Percentiles rank a stretch among this genome's conserved stretches.
These are phyloP conservation scores for Siniperca scherzeri DNA, from an alignment of 2,797 vertebrate genomes.

Conservation along the genomic window DNA sequence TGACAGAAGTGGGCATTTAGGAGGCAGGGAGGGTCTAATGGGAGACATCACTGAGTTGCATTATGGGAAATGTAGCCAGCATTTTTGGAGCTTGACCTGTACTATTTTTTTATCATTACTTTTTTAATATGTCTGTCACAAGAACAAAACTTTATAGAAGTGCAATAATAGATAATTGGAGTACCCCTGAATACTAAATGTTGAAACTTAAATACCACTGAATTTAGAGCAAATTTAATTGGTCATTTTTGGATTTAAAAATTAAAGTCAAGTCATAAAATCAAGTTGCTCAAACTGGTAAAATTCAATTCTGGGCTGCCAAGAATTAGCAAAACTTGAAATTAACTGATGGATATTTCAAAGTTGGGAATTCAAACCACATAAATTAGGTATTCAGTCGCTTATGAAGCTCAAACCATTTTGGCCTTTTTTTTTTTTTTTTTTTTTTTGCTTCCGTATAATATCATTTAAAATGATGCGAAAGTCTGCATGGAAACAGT, in stretches of 20 bases:
- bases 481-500: conserved; percentile 57
- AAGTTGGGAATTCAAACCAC: background rate
- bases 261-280: background rate
- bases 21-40: background rate
- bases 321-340: background rate
- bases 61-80: conserved; percentile 23
- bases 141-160: background rate
- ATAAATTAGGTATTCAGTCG: background rate
- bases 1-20: background rate
- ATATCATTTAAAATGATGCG: conserved; percentile 45
- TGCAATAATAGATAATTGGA: background rate
- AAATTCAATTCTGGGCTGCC: background rate
- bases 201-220: background rate
- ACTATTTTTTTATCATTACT: background rate
- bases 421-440: conserved; percentile 29
- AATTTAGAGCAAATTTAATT: background rate
- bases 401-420: conserved; percentile 9
- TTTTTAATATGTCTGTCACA: background rate
- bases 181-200: background rate
- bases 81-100: background rate
- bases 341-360: background rate
- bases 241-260: background rate
- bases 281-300: background rate
- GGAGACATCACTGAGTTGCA: background rate
- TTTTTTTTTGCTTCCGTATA: conserved; percentile 33